Evolutionary conservation across 2,797 vertebrate species (phyloP).

Genomic region (Ctenochaetus hawaiiensis): DNA sequence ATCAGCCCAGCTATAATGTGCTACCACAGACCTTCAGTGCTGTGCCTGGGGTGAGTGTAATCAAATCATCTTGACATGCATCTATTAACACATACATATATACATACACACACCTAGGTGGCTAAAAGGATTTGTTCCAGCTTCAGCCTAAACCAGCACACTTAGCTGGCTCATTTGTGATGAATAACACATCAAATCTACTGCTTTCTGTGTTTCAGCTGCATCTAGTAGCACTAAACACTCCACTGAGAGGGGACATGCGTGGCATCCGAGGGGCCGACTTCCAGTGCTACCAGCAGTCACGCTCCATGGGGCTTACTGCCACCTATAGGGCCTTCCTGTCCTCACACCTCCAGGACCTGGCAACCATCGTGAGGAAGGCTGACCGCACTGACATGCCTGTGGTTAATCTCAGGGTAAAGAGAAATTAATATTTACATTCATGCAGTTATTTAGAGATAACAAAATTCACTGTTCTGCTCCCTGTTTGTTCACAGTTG

Average conservation of each 20-base stretch:
- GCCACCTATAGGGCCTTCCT: constrained; percentile 95
- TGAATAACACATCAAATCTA: neutral
- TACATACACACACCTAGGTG: neutral
- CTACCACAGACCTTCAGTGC: constrained; percentile 66
- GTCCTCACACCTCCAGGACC: constrained; percentile 95
- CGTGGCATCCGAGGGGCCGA: constrained; percentile 89
- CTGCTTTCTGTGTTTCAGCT: constrained; percentile 81
- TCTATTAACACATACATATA: neutral
- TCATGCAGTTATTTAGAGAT: neutral
- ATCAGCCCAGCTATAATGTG: constrained; percentile 75
- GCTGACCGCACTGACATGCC: constrained; percentile 88
- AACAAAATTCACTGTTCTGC: neutral
- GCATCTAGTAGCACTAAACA: constrained; percentile 92
- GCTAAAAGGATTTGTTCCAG: neutral
- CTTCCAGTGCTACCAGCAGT: constrained; percentile 96
- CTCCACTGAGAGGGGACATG: constrained; percentile 90
- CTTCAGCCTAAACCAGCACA: neutral
- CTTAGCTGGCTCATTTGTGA: neutral
- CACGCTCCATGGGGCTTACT: constrained; percentile 87
- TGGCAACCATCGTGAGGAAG: constrained; percentile 92
- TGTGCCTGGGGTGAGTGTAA: constrained; percentile 69
- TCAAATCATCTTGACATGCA: constrained; percentile 1
- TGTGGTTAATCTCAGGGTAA: constrained; percentile 92
- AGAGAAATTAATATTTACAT: neutral
- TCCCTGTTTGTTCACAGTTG: neutral